Percentiles rank a stretch among this genome's conserved stretches.
Evolutionary conservation across 2,113 vertebrate species (phyloP).

Genomic region (Toxostoma redivivum): DNA sequence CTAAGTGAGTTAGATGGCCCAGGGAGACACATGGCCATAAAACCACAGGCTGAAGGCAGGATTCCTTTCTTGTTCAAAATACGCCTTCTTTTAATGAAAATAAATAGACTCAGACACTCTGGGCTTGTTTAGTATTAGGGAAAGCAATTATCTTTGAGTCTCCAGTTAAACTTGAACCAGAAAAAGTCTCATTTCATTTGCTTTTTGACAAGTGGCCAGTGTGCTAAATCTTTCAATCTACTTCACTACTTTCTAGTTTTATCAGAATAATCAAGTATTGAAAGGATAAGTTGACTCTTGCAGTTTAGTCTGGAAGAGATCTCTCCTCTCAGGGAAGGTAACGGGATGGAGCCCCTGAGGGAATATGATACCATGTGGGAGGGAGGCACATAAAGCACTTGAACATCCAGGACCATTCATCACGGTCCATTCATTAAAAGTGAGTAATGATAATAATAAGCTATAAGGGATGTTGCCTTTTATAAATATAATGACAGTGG

Average conservation of each 20-base stretch:
- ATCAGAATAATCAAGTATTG: not conserved
- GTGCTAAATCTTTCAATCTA: not conserved
- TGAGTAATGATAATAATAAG: not conserved
- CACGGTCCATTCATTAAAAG: not conserved
- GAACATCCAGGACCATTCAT: not conserved
- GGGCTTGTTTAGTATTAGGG: not conserved
- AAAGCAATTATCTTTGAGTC: not conserved
- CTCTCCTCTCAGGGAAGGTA: not conserved
- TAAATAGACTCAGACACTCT: not conserved
- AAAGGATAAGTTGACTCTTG: not conserved
- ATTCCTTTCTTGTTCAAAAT: not conserved
- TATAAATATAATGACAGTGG: not conserved
- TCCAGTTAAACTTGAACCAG: not conserved
- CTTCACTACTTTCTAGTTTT: not conserved
- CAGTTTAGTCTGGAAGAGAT: not conserved
- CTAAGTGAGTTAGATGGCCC: not conserved
- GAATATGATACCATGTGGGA: not conserved
- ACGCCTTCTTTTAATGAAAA: not conserved
- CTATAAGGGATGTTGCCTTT: slow-evolving; percentile 9
- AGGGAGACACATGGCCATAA: not conserved
- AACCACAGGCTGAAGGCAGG: not conserved
- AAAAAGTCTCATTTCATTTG: not conserved
- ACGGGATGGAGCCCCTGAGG: not conserved
- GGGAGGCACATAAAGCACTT: not conserved
- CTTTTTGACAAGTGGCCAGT: not conserved